phyloP scores from a whole-genome alignment of 2,797 vertebrate species.

The Lithobates pipiens region DNA sequence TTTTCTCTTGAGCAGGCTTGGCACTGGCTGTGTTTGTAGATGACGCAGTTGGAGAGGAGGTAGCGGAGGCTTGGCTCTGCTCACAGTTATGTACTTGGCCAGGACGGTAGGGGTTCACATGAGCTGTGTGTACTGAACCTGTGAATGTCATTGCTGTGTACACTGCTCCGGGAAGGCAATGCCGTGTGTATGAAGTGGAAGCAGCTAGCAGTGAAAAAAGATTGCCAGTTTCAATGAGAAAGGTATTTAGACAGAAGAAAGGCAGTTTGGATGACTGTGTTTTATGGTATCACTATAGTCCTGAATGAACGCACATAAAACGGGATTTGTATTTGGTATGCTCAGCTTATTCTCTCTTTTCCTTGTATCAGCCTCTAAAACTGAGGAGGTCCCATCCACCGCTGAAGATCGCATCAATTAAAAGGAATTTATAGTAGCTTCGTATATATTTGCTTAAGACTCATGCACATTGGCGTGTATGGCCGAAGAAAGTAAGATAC shows the following conservation, averaged over 20 bases:
- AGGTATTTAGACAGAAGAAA: conserved; percentile 63
- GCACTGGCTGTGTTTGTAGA: no score
- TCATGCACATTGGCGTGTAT: no score
- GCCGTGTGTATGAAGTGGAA: no score
- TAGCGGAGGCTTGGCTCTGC: conserved; percentile 61
- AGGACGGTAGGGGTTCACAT: conserved; percentile 60
- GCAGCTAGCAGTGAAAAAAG: no score
- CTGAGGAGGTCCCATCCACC: neutral
- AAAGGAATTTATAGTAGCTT: no score
- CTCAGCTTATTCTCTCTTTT: neutral
- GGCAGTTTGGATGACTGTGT: neutral
- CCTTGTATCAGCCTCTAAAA: neutral
- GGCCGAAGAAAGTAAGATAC: no score
- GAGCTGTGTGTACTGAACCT: neutral
- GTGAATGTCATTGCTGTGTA: no score
- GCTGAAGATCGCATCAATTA: neutral
- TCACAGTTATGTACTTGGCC: conserved; percentile 54
- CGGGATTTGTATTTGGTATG: conserved; percentile 42
- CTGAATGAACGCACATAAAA: conserved; percentile 51
- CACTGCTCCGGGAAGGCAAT: no score
- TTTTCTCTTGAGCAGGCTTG: no score
- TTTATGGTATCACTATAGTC: conserved; percentile 54
- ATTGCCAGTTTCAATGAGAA: conserved; percentile 62
- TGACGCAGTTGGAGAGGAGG: no score
- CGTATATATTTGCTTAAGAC: no score